Conservation (phyloP, 2,113 vertebrate species). For the Sciurus niger region DNA sequence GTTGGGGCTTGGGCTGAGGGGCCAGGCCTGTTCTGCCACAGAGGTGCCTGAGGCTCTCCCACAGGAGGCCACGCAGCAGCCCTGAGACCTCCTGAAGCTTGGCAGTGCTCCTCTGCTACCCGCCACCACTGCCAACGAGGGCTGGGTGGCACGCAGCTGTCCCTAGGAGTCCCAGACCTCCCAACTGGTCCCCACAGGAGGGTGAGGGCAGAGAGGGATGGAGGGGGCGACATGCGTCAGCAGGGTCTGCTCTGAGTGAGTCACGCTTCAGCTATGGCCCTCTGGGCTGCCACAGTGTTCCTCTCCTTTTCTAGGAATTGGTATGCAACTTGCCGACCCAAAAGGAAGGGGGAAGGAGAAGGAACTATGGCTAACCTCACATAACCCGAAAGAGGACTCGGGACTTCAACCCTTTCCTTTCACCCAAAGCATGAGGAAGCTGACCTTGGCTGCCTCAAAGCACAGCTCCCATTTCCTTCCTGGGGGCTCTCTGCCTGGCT, state of each 20-base stretch:
- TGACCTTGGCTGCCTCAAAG: not conserved
- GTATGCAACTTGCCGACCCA: conserved; percentile 57
- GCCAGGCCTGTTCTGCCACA: not conserved
- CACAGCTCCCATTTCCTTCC: not conserved
- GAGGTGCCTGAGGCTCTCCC: conserved; percentile 16
- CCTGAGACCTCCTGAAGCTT: not conserved
- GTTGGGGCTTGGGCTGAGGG: not conserved
- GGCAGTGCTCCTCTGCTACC: not conserved
- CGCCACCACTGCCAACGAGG: not conserved
- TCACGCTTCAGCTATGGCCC: conserved; percentile 90
- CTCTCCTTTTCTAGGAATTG: conserved; percentile 83
- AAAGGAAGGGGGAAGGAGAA: conserved; percentile 45
- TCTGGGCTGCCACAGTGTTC: conserved; percentile 87
- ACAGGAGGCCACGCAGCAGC: not conserved
- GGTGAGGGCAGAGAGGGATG: conserved; percentile 49
- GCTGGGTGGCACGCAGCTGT: not conserved
- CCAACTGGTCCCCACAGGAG: conserved; percentile 4
- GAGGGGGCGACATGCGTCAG: conserved; percentile 81
- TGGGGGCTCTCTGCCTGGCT: not conserved
- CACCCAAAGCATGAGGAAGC: not conserved
- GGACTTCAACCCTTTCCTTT: not conserved
- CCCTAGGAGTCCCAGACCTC: conserved; percentile 50
- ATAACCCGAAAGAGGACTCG: conserved; percentile 66
- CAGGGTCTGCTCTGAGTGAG: conserved; percentile 85
- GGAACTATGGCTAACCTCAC: conserved; percentile 46